Conservation (phyloP, 2,113 vertebrate species). For the Elachura formosa region DNA sequence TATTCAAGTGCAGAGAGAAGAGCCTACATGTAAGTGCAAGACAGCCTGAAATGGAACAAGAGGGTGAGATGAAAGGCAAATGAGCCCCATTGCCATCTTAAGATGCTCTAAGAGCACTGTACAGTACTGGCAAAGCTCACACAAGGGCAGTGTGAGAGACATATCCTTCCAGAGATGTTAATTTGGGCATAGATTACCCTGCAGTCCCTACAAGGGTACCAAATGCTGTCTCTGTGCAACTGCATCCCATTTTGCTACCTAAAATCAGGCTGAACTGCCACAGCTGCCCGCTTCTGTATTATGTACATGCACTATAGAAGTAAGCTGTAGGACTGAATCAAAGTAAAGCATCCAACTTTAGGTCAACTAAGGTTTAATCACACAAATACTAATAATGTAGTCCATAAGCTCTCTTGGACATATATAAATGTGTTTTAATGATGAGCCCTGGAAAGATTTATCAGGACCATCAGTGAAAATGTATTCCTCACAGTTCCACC, state of each 20-base stretch:
- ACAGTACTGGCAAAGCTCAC: background rate
- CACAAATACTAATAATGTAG: background rate
- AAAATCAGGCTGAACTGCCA: background rate
- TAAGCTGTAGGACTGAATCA: background rate
- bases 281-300: background rate
- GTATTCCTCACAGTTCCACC: background rate
- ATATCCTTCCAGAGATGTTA: background rate
- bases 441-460: background rate
- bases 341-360: background rate
- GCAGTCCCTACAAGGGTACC: background rate
- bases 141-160: background rate
- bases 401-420: background rate
- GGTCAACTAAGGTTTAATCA: background rate
- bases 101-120: background rate
- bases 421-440: background rate
- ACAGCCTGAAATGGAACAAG: background rate
- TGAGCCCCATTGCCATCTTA: background rate
- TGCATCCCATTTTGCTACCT: background rate
- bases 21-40: background rate
- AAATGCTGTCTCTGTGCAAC: background rate
- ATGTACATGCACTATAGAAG: background rate
- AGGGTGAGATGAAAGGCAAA: background rate
- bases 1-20: fast-evolving
- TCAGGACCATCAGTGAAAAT: background rate
- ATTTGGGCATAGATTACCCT: background rate